Evolutionary conservation across 2,797 vertebrate species (phyloP).

Genomic region (Paratrypauchen microcephalus): DNA sequence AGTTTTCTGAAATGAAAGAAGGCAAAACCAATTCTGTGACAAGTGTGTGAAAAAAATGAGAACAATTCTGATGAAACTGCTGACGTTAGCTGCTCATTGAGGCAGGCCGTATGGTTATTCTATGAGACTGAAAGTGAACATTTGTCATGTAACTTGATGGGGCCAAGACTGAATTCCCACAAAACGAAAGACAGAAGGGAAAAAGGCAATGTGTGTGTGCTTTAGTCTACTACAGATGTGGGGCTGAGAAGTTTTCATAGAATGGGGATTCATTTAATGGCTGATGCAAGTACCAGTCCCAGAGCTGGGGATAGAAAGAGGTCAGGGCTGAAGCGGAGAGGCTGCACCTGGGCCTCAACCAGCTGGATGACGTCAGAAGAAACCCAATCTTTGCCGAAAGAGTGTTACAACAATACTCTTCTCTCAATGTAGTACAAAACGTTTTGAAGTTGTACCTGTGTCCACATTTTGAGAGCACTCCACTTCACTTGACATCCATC

Average conservation of each 20-base stretch:
- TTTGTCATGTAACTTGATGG: constrained; percentile 73
- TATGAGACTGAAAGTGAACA: constrained; percentile 67
- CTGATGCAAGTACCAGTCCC: constrained; percentile 74
- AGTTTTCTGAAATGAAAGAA: constrained; percentile 59
- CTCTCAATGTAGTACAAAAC: constrained; percentile 5
- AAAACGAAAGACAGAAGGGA: constrained; percentile 56
- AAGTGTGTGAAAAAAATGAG: constrained; percentile 19
- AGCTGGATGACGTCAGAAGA: constrained; percentile 70
- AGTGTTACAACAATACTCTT: constrained; percentile 32
- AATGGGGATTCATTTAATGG: constrained; percentile 74
- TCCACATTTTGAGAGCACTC: constrained; percentile 20
- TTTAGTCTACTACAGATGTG: constrained; percentile 65
- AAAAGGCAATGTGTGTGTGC: constrained; percentile 39
- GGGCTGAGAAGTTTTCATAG: constrained; percentile 70
- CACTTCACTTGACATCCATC: not conserved
- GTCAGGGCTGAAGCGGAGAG: constrained; percentile 58
- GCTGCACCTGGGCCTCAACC: constrained; percentile 61
- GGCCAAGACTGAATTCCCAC: constrained; percentile 64
- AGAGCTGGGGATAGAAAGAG: constrained; percentile 54
- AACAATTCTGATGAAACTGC: constrained; percentile 68
- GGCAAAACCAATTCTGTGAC: constrained; percentile 57
- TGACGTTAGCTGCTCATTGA: constrained; percentile 67
- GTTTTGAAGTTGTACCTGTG: constrained; percentile 44
- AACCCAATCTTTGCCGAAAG: constrained; percentile 52
- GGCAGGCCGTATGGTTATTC: constrained; percentile 71